Conservation (phyloP, 1,140 invertebrate species). For the Paraescarpia echinospica region DNA sequence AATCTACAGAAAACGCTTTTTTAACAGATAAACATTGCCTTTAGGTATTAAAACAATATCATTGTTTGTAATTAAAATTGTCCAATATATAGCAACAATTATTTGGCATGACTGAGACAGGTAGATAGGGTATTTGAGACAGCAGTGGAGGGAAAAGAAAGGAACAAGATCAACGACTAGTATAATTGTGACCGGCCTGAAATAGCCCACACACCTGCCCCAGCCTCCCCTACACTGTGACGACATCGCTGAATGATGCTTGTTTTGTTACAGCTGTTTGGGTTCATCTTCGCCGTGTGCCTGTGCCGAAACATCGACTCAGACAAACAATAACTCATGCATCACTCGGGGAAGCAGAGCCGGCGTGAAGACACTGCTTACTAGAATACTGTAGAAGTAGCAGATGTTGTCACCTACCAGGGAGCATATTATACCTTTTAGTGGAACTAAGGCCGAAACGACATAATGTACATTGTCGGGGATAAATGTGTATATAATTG, state of each 20-base stretch:
- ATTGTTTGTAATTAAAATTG: too few relatives aligned
- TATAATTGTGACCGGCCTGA: too few relatives aligned
- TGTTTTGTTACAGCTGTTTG: slow-evolving; percentile 40
- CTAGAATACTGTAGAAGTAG: neutral
- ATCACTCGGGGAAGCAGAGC: neutral
- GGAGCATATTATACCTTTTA: neutral
- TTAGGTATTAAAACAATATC: too few relatives aligned
- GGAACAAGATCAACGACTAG: too few relatives aligned
- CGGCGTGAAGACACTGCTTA: neutral
- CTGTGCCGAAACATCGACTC: slow-evolving; percentile 54
- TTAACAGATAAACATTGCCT: too few relatives aligned
- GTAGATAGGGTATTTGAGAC: too few relatives aligned
- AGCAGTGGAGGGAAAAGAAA: too few relatives aligned
- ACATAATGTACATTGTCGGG: neutral
- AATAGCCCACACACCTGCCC: too few relatives aligned
- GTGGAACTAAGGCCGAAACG: neutral
- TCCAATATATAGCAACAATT: too few relatives aligned
- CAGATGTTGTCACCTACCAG: neutral
- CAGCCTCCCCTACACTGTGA: neutral
- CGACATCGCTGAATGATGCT: neutral
- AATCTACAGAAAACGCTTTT: too few relatives aligned
- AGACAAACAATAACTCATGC: neutral
- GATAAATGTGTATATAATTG: neutral
- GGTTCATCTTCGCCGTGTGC: slow-evolving; percentile 41
- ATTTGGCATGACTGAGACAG: too few relatives aligned